Conservation (phyloP, 2,888 invertebrate genomes). For the Emmelina monodactyla region DNA sequence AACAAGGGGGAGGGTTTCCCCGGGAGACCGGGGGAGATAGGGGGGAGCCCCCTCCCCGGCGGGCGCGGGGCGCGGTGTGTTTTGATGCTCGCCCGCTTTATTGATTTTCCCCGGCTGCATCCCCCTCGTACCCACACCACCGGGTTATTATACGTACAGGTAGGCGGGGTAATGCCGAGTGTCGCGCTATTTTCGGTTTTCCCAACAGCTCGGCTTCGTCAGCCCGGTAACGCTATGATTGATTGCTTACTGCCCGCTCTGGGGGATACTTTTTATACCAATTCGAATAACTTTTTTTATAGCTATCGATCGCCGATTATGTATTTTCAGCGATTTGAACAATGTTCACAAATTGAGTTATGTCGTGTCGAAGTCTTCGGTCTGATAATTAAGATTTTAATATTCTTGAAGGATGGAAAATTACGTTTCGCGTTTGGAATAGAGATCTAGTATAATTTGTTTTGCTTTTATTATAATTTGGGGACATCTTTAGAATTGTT, state of each 20-base stretch:
- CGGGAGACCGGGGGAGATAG: constrained; percentile 39
- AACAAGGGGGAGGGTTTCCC: constrained; percentile 62
- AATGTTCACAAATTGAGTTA: too few species aligned
- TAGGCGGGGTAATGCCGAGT: constrained; percentile 36
- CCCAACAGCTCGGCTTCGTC: constrained; percentile 27
- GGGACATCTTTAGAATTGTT: too few species aligned
- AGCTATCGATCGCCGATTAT: too few species aligned
- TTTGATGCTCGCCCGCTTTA: constrained; percentile 62
- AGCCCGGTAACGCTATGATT: constrained; percentile 37
- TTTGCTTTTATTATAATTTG: too few species aligned
- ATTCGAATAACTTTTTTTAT: background rate
- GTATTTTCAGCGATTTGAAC: too few species aligned
- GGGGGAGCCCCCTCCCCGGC: constrained; percentile 21
- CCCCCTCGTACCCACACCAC: constrained; percentile 34
- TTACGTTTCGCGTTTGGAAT: too few species aligned
- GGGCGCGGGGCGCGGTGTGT: constrained; percentile 38
- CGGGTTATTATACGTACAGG: constrained; percentile 52
- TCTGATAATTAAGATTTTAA: too few species aligned
- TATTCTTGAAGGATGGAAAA: too few species aligned
- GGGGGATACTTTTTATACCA: background rate
- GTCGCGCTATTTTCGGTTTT: constrained; percentile 55
- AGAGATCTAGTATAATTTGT: too few species aligned
- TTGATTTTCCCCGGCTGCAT: constrained; percentile 56
- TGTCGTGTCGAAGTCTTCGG: too few species aligned
- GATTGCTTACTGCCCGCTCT: constrained; percentile 28